These are phyloP conservation scores for Macrobrachium nipponense DNA, from an alignment of 1,140 invertebrate species.

Conservation along the genomic window DNA sequence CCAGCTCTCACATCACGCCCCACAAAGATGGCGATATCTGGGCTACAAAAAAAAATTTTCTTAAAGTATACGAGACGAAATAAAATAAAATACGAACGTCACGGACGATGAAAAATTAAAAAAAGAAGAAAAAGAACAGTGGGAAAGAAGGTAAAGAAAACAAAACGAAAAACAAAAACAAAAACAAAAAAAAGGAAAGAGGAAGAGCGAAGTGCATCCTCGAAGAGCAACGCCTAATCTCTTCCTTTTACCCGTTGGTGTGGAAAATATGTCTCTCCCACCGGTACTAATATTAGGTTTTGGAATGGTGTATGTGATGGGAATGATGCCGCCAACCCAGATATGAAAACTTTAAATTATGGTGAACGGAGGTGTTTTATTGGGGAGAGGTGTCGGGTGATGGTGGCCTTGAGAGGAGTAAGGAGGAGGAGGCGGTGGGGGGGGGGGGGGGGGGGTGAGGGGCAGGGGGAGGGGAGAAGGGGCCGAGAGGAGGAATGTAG, in stretches of 20 bases:
- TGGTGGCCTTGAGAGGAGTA: no score
- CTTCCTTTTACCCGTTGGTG: conserved; percentile 27
- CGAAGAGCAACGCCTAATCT: conserved; percentile 15
- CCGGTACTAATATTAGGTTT: conserved; percentile 45
- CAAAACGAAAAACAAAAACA: not conserved
- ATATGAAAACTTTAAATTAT: conserved; percentile 56
- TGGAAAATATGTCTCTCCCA: conserved; percentile 35
- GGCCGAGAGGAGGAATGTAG: no score
- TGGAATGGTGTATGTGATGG: conserved; percentile 50
- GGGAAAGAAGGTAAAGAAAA: not conserved
- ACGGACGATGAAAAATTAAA: not conserved
- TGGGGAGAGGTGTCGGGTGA: conserved; percentile 8
- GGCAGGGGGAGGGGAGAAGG: no score
- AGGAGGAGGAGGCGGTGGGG: no score
- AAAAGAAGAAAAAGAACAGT: not conserved
- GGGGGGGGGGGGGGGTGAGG: no score
- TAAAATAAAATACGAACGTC: no score
- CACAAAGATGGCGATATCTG: no score
- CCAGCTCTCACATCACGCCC: no score
- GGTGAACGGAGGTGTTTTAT: conserved; percentile 41
- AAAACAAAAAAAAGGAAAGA: not conserved
- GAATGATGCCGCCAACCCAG: conserved; percentile 30
- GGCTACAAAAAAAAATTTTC: no score
- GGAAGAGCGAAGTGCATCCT: no score
- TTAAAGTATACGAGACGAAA: no score